A percentile compares a stretch with the other conserved stretches of the same genome.
phyloP scores from a whole-genome alignment of 2,888 invertebrate species.

The Pardosa pseudoannulata region DNA sequence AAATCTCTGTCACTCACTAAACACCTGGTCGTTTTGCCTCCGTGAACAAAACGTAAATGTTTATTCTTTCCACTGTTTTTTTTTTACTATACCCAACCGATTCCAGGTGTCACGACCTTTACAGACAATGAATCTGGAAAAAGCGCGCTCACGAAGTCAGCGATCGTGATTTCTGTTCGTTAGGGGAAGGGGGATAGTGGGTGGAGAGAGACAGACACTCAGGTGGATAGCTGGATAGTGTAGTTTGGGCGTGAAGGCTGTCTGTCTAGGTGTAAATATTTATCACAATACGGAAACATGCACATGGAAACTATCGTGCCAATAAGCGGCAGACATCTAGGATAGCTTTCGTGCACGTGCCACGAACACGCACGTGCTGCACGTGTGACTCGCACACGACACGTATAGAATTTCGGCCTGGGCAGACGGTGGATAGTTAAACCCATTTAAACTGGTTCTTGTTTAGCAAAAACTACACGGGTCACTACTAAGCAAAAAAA shows the following conservation, averaged over 20 bases:
- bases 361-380: conserved; percentile 4
- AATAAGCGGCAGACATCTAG: neutral
- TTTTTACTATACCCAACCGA: neutral
- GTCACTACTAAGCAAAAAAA: too few species aligned
- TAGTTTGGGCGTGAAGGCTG: neutral
- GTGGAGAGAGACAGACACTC: neutral
- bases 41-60: neutral
- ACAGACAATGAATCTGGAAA: conserved; percentile 38
- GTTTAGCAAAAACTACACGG: too few species aligned
- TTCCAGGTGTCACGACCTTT: conserved; percentile 57
- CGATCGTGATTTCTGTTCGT: neutral
- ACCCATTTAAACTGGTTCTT: too few species aligned
- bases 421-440: too few species aligned
- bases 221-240: neutral
- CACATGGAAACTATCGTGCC: conserved; percentile 41
- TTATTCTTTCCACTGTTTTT: neutral
- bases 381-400: neutral
- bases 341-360: conserved; percentile 30
- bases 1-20: neutral
- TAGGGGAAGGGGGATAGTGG: neutral
- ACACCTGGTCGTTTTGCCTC: neutral
- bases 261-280: conserved; percentile 34
- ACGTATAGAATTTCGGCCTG: neutral
- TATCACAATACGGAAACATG: conserved; percentile 32
- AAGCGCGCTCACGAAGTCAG: neutral